These are phyloP conservation scores for Tadarida brasiliensis DNA, from an alignment of 2,797 vertebrate species.

Conservation along the genomic window DNA sequence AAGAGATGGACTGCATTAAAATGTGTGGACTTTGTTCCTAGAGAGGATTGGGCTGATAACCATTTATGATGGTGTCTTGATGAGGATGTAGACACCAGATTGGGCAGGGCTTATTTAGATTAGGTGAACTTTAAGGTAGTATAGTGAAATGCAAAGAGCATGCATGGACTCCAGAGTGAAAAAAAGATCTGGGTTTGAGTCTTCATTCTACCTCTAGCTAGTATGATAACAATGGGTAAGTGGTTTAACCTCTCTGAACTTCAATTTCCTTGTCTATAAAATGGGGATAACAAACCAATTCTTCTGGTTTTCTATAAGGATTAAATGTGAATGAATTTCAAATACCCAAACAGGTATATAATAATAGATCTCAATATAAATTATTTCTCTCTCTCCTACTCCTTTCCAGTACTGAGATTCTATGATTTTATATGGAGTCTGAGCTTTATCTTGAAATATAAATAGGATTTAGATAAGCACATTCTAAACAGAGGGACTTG, in stretches of 20 bases:
- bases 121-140: not conserved
- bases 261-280: not conserved
- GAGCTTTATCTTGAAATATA: conserved; percentile 24
- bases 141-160: not conserved
- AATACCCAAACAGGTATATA: not conserved
- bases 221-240: not conserved
- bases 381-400: not conserved
- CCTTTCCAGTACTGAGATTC: not conserved
- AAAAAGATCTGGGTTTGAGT: not conserved
- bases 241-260: not conserved
- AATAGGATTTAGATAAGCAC: not conserved
- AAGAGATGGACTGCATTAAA: not conserved
- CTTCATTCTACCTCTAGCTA: not conserved
- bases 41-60: not conserved
- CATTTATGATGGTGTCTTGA: not conserved
- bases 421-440: not conserved
- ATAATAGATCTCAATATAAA: not conserved
- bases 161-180: not conserved
- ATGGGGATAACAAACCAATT: not conserved
- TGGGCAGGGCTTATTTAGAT: not conserved
- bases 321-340: conserved; percentile 40
- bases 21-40: not conserved
- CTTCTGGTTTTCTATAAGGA: not conserved
- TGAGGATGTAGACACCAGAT: not conserved
- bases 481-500: not conserved